A percentile compares a stretch with the other conserved stretches of the same genome.
Evolutionary conservation across 2,797 vertebrate genomes (phyloP).

Genomic region (Enteromius trimaculatus): DNA sequence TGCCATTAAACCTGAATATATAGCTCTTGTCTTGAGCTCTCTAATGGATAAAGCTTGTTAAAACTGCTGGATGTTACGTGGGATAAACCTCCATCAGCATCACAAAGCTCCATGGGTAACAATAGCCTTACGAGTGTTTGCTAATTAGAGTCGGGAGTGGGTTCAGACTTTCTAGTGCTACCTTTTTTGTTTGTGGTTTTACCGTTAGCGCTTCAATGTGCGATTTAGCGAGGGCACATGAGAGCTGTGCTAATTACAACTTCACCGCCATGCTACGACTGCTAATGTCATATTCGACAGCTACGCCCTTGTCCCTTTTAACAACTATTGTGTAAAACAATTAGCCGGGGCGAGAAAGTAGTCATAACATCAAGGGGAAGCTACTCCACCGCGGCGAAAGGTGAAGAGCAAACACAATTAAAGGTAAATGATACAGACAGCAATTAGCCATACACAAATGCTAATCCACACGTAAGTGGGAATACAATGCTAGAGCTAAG

Average conservation of each 20-base stretch:
- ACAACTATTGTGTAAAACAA: conserved; percentile 58
- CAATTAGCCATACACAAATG: conserved; percentile 69
- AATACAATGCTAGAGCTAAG: conserved; percentile 25
- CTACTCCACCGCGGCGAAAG: conserved; percentile 65
- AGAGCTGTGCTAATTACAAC: conserved; percentile 67
- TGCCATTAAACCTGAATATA: conserved; percentile 35
- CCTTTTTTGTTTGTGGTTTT: conserved; percentile 58
- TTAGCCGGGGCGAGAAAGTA: conserved; percentile 51
- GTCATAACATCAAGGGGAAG: conserved; percentile 47
- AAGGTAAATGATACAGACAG: conserved; percentile 68
- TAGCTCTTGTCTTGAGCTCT: conserved; percentile 12
- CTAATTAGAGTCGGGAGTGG: conserved; percentile 67
- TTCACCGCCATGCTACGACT: conserved; percentile 37
- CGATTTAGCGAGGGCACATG: conserved; percentile 57
- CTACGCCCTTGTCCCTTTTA: conserved; percentile 53
- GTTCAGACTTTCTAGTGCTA: conserved; percentile 61
- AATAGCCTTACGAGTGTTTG: conserved; percentile 51
- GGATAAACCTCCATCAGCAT: conserved; percentile 52
- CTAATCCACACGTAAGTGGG: conserved; percentile 60
- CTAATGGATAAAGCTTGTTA: conserved; percentile 38
- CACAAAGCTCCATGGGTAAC: conserved; percentile 62
- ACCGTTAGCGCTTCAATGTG: conserved; percentile 58
- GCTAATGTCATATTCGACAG: conserved; percentile 61
- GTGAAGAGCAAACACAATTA: conserved; percentile 72
- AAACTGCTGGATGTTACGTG: conserved; percentile 45